Evolutionary conservation across 2,888 invertebrate genomes (phyloP).

Genomic region (Unio pictorum): DNA sequence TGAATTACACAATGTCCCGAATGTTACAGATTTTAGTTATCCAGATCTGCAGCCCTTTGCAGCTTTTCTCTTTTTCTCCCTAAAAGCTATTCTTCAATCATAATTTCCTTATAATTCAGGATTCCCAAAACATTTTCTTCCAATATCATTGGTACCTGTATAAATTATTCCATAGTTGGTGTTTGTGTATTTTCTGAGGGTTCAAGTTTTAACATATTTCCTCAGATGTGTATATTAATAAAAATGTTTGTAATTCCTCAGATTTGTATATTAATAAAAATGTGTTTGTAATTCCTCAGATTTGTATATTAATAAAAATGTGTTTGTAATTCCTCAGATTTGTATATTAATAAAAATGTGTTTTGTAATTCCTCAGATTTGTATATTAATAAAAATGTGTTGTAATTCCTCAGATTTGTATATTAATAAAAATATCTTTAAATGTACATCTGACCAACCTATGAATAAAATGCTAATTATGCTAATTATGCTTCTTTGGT

Average conservation of each 20-base stretch:
- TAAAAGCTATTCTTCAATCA: no score
- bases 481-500: conserved; percentile 6
- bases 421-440: background rate
- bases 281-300: background rate
- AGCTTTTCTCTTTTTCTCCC: no score
- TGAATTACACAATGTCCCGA: no score
- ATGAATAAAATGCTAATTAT: background rate
- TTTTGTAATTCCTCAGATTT: background rate
- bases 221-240: background rate
- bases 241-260: no score
- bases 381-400: background rate
- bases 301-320: background rate
- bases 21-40: no score
- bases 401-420: background rate
- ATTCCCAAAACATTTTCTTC: no score
- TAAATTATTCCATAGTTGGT: no score
- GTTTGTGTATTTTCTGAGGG: background rate
- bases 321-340: background rate
- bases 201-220: background rate
- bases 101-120: no score
- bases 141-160: no score
- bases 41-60: no score
- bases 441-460: background rate
- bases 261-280: background rate
- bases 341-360: background rate